Conservation (phyloP, 2,888 invertebrate genomes). For the Chymomyza procnemis region DNA sequence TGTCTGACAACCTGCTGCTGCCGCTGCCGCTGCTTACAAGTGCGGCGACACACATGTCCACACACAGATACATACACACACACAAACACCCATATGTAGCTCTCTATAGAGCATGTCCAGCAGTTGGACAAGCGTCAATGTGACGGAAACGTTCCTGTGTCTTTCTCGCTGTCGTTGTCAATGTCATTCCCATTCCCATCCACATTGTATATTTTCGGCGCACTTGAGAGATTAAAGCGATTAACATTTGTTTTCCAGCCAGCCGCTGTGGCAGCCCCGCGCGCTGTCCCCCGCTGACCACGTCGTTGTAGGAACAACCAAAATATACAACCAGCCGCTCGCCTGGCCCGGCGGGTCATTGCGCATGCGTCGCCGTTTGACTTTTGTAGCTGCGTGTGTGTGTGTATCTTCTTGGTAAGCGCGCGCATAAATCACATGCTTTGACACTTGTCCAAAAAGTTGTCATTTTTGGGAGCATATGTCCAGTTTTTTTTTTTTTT, state of each 20-base stretch:
- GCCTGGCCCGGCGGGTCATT: conserved; percentile 54
- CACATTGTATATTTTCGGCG: conserved; percentile 62
- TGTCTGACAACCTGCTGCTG: conserved; percentile 54
- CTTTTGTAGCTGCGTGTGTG: conserved; percentile 35
- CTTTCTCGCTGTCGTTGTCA: conserved; percentile 15
- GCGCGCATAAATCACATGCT: conserved; percentile 65
- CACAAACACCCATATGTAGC: neutral
- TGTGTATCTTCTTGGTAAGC: conserved; percentile 49
- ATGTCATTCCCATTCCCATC: neutral
- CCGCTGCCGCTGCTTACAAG: conserved; percentile 31
- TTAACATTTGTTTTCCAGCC: conserved; percentile 62
- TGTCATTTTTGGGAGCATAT: conserved; percentile 59
- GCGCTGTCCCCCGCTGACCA: conserved; percentile 3
- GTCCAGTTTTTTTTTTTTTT: too few relatives aligned
- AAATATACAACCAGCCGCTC: neutral
- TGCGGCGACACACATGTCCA: conserved; percentile 53
- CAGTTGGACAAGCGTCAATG: conserved; percentile 48
- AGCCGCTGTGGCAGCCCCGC: conserved; percentile 26
- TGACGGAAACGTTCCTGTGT: conserved; percentile 66
- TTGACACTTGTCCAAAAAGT: conserved; percentile 67
- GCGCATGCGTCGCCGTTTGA: conserved; percentile 56
- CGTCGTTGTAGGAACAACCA: neutral
- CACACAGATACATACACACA: neutral
- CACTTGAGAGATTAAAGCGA: conserved; percentile 73
- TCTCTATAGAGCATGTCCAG: conserved; percentile 56